A percentile compares a stretch with the other conserved stretches of the same genome.
phyloP scores from a whole-genome alignment of 2,113 vertebrate genomes.

The Mormoops blainvillei region DNA sequence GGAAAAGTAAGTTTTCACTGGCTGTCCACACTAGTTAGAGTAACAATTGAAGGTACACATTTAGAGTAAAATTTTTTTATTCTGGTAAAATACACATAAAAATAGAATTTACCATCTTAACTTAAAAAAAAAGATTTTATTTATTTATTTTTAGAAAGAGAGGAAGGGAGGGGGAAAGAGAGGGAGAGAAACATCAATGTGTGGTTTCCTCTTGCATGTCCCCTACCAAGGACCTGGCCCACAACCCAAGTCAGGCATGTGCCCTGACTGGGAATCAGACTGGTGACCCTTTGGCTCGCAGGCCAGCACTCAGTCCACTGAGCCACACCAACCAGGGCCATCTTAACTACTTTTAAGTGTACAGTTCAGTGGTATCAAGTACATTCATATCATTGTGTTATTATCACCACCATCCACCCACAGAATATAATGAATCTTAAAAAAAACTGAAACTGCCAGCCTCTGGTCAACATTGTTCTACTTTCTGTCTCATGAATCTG shows the following conservation, averaged over 20 bases:
- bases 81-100: background rate
- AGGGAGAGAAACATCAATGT: no score
- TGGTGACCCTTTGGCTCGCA: no score
- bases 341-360: background rate
- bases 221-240: no score
- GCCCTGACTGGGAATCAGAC: no score
- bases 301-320: no score
- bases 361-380: background rate
- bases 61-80: background rate
- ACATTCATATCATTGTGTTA: background rate
- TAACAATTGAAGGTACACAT: background rate
- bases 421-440: background rate
- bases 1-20: background rate
- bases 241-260: no score
- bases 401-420: background rate
- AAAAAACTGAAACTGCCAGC: background rate
- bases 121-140: no score
- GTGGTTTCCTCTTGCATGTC: no score
- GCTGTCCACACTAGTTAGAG: background rate
- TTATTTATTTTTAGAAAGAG: no score
- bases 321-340: no score
- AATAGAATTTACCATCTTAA: background rate
- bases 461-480: background rate
- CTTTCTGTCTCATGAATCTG: background rate
- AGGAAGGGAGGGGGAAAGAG: no score